These are phyloP conservation scores for Epizoanthus ramosus DNA, from an alignment of 92 coral and sea anemone genomes.

Conservation along the genomic window DNA sequence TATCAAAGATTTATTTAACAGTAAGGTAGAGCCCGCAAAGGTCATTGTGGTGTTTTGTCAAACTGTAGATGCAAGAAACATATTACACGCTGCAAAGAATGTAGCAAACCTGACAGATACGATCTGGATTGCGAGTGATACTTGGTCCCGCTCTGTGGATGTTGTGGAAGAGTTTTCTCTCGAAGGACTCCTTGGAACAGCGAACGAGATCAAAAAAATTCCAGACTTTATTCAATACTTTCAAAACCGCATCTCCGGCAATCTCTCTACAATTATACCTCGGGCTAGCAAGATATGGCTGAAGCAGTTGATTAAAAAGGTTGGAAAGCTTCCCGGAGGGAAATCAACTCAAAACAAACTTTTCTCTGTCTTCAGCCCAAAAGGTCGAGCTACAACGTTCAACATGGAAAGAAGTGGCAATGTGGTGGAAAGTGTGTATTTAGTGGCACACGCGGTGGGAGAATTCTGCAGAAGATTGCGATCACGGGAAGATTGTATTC, in stretches of 20 bases:
- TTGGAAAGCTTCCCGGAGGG: neutral
- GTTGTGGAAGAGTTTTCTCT: constrained; percentile 26
- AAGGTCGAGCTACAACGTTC: neutral
- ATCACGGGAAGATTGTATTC: constrained; percentile 13
- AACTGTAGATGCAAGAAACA: constrained; percentile 36
- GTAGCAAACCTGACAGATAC: constrained; percentile 50
- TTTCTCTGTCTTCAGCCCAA: neutral
- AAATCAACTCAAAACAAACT: neutral
- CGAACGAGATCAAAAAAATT: constrained; percentile 40
- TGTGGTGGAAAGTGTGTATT: constrained; percentile 49
- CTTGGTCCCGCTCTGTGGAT: constrained; percentile 64
- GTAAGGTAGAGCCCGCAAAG: constrained; percentile 6
- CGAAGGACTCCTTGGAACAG: constrained; percentile 54
- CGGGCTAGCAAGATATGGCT: neutral
- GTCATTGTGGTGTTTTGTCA: constrained; percentile 62
- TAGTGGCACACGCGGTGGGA: constrained; percentile 44
- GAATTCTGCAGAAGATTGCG: constrained; percentile 26
- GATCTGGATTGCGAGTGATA: constrained; percentile 76
- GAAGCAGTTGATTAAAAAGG: neutral
- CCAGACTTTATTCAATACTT: constrained; percentile 36
- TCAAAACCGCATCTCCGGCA: neutral
- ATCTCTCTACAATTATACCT: neutral
- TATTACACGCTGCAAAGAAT: constrained; percentile 50
- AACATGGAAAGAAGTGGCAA: constrained; percentile 28
- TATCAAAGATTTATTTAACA: constrained; percentile 31